These are phyloP conservation scores for Drosophila greeni DNA, from an alignment of 2,888 invertebrate species.

Conservation along the genomic window DNA sequence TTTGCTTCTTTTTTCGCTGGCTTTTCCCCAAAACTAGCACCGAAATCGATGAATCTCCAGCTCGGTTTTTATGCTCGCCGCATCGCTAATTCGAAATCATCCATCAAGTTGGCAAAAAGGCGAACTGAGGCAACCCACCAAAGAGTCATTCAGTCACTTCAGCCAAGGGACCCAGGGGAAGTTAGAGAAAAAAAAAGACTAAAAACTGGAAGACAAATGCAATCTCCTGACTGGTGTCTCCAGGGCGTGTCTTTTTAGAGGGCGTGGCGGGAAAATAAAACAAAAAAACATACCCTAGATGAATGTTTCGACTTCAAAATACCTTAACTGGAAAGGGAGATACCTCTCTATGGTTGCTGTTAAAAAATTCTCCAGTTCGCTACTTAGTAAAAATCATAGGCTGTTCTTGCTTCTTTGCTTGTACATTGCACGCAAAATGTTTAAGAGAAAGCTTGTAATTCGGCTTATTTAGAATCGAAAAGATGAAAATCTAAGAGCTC, in stretches of 20 bases:
- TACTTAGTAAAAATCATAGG: no score
- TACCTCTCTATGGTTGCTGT: no score
- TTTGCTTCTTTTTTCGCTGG: slow-evolving; percentile 3
- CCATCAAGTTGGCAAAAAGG: slow-evolving; percentile 59
- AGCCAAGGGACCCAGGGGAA: slow-evolving; percentile 33
- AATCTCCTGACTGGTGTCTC: slow-evolving; percentile 39
- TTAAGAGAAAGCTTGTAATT: background rate
- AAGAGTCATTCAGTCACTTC: slow-evolving; percentile 46
- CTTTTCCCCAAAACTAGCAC: slow-evolving; percentile 16
- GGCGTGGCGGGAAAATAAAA: slow-evolving; percentile 19
- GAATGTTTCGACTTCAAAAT: slow-evolving; percentile 3
- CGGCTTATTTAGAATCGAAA: background rate
- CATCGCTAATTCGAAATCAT: slow-evolving; percentile 71
- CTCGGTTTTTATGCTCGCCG: slow-evolving; percentile 57
- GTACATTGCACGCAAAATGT: background rate
- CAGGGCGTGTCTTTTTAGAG: slow-evolving; percentile 37
- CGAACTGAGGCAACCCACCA: slow-evolving; percentile 29
- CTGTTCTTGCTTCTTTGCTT: background rate
- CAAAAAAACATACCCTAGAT: slow-evolving; percentile 3
- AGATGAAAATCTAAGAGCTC: background rate
- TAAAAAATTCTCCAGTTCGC: background rate
- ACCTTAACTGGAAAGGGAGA: background rate
- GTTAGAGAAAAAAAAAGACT: background rate
- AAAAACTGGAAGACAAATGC: slow-evolving; percentile 39
- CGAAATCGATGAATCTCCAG: slow-evolving; percentile 53